A percentile compares a stretch with the other conserved stretches of the same genome.
Evolutionary conservation across 1,140 invertebrate species (phyloP).

Genomic region (Drosophila ironensis): DNA sequence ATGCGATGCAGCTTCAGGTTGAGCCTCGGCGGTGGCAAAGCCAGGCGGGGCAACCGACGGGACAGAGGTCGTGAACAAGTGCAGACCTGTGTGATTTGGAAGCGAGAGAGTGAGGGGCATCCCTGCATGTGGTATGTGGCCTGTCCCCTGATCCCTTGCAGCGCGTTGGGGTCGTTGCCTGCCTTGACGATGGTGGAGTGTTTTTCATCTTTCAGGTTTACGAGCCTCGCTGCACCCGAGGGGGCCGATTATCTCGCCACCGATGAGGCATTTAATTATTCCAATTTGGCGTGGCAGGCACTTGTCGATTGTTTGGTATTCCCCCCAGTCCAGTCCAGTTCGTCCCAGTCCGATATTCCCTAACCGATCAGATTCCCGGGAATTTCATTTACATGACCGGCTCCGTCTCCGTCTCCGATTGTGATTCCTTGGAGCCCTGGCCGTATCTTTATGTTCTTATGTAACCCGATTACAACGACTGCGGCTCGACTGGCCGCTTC

Average conservation of each 20-base stretch:
- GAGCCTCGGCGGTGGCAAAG: too few relatives aligned
- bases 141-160: constrained; percentile 11
- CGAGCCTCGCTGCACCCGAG: constrained; percentile 16
- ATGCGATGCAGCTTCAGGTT: constrained; percentile 35
- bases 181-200: neutral
- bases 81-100: constrained; percentile 32
- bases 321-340: neutral
- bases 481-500: constrained; percentile 7
- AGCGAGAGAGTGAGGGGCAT: neutral
- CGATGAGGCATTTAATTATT: constrained; percentile 68
- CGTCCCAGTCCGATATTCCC: neutral
- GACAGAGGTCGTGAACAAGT: constrained; percentile 45
- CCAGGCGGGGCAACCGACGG: neutral
- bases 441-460: constrained; percentile 35
- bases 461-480: constrained; percentile 21
- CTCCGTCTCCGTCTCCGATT: neutral
- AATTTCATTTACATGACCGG: constrained; percentile 29
- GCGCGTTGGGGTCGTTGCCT: constrained; percentile 23
- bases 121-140: constrained; percentile 35
- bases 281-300: constrained; percentile 59
- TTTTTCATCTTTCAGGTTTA: constrained; percentile 28
- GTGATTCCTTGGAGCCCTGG: constrained; percentile 20
- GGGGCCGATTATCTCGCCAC: constrained; percentile 40
- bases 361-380: constrained; percentile 3
- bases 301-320: constrained; percentile 62